Conservation (phyloP, 2,113 vertebrate species). For the Gasterosteus aculeatus region DNA sequence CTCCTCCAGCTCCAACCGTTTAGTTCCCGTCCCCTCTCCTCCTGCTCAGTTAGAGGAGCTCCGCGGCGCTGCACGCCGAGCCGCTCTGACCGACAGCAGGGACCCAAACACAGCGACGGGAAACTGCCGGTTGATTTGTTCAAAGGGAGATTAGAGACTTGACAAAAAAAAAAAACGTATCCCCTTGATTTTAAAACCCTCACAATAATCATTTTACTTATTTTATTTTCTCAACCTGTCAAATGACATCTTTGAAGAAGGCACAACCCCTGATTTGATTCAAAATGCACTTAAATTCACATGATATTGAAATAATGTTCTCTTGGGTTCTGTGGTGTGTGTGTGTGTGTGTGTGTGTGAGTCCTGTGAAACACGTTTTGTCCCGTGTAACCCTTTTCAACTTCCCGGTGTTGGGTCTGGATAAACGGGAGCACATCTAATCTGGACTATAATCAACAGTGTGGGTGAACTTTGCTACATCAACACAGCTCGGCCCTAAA, state of each 20-base stretch:
- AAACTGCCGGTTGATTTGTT: constrained; percentile 51
- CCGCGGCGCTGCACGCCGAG: constrained; percentile 23
- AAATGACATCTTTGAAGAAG: constrained; percentile 10
- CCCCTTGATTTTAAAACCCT: constrained; percentile 43
- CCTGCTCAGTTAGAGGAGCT: constrained; percentile 10
- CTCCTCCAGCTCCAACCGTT: constrained; percentile 4
- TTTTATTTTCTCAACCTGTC: constrained; percentile 18
- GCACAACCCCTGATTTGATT: constrained; percentile 30
- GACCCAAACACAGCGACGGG: constrained; percentile 29
- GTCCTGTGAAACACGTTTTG: constrained; percentile 11
- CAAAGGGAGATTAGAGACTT: constrained; percentile 39
- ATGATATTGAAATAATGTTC: constrained; percentile 21
- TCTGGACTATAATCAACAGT: constrained; percentile 49
- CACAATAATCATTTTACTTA: constrained; percentile 26
- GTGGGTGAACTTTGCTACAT: constrained; percentile 64
- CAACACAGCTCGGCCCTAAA: constrained; percentile 50
- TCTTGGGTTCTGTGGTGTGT: constrained; percentile 22
- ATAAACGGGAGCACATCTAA: constrained; percentile 38
- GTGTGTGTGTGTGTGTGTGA: constrained; percentile 6
- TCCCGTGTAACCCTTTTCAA: constrained; percentile 28
- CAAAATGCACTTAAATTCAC: constrained; percentile 64
- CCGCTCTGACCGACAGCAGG: constrained; percentile 4
- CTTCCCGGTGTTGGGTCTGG: constrained; percentile 40
- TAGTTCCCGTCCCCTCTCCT: constrained; percentile 1
- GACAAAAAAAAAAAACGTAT: constrained; percentile 6